Conservation (phyloP, 2,797 vertebrate genomes). For the Danio aesculapii region DNA sequence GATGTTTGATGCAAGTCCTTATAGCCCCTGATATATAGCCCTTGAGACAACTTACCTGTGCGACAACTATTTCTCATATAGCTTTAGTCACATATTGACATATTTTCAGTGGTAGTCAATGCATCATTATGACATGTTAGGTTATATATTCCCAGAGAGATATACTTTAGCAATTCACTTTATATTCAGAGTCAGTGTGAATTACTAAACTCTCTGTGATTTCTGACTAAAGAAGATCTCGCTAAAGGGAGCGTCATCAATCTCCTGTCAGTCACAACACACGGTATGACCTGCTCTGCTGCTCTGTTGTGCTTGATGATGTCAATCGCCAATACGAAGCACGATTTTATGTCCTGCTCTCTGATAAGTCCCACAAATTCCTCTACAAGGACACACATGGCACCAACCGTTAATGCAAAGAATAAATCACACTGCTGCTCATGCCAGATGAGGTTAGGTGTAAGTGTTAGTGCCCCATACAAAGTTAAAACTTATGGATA, state of each 20-base stretch:
- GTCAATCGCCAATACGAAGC: slow-evolving; percentile 50
- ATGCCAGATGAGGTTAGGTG: slow-evolving; percentile 55
- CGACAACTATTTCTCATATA: slow-evolving; percentile 16
- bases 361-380: slow-evolving; percentile 52
- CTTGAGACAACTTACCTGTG: neutral
- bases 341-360: slow-evolving; percentile 52
- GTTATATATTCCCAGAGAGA: slow-evolving; percentile 23
- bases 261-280: slow-evolving; percentile 57
- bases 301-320: slow-evolving; percentile 44
- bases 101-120: slow-evolving; percentile 19
- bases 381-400: slow-evolving; percentile 59
- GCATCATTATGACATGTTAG: slow-evolving; percentile 11
- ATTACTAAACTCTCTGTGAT: slow-evolving; percentile 45
- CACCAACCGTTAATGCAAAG: slow-evolving; percentile 57
- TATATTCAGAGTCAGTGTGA: slow-evolving; percentile 52
- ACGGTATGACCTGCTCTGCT: slow-evolving; percentile 45
- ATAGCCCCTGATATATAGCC: slow-evolving; percentile 7
- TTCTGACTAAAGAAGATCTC: slow-evolving; percentile 49
- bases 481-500: slow-evolving; percentile 67
- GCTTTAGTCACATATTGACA: slow-evolving; percentile 14
- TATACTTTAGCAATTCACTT: slow-evolving; percentile 33
- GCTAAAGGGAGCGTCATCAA: slow-evolving; percentile 51
- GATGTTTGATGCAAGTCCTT: slow-evolving; percentile 10
- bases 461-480: slow-evolving; percentile 60
- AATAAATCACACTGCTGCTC: slow-evolving; percentile 65